Conservation (phyloP, 2,888 invertebrate species). For the Aphidius colemani region DNA sequence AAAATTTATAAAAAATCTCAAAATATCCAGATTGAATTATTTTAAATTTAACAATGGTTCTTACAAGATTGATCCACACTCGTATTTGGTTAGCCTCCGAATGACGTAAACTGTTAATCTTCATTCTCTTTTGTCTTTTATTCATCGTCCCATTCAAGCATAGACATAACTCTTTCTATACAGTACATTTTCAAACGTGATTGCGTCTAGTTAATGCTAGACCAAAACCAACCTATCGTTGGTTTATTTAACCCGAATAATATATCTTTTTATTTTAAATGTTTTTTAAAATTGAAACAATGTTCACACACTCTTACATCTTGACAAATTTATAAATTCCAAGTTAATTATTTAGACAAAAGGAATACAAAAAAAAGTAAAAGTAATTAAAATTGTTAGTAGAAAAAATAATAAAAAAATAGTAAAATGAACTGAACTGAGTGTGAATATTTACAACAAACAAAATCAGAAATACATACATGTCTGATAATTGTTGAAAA, state of each 20-base stretch:
- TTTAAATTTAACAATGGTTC: no score
- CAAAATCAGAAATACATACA: neutral
- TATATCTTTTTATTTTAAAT: conserved; percentile 56
- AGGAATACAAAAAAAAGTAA: neutral
- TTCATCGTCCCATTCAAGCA: conserved; percentile 14
- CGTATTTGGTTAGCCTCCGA: conserved; percentile 59
- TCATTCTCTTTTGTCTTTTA: conserved; percentile 46
- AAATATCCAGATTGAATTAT: no score
- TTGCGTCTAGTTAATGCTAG: conserved; percentile 59
- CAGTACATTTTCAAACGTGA: conserved; percentile 42
- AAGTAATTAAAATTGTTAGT: neutral
- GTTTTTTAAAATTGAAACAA: conserved; percentile 32
- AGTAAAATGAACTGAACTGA: no score
- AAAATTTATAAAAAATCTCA: no score
- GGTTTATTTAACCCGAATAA: conserved; percentile 49
- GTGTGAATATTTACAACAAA: no score
- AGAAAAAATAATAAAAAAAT: neutral
- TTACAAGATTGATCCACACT: conserved; percentile 55
- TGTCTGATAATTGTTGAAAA: conserved; percentile 14
- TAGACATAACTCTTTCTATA: conserved; percentile 9
- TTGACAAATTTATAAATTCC: no score
- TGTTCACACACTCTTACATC: neutral
- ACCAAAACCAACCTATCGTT: conserved; percentile 52
- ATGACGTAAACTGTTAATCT: conserved; percentile 56
- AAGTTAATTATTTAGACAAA: no score